Conservation (phyloP, 2,888 invertebrate species). For the Nomada ferruginata region DNA sequence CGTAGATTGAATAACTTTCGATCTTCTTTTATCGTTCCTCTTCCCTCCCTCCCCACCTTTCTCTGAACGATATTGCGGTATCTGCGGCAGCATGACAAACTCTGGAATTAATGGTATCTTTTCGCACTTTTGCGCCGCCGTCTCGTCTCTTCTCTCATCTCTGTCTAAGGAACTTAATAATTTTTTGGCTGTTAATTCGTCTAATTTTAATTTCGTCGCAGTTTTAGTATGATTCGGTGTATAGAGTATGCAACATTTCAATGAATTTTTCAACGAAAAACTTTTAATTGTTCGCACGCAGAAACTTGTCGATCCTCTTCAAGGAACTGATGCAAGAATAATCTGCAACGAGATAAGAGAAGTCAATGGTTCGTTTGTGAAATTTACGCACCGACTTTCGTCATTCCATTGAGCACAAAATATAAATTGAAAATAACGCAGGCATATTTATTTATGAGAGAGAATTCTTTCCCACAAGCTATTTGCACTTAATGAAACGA, state of each 20-base stretch:
- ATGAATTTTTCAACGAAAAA: too few species aligned
- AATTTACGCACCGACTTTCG: background rate
- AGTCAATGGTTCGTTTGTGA: background rate
- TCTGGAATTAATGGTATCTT: constrained; percentile 59
- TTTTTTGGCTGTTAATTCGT: background rate
- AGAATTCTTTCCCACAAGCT: too few species aligned
- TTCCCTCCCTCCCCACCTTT: constrained; percentile 8
- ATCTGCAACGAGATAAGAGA: background rate
- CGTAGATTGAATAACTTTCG: constrained; percentile 64
- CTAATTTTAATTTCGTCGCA: too few species aligned
- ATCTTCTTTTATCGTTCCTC: constrained; percentile 55
- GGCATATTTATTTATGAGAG: too few species aligned
- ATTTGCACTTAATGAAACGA: too few species aligned
- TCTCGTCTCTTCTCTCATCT: background rate
- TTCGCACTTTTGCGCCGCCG: constrained; percentile 40
- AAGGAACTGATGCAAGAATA: background rate
- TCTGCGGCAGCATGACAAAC: constrained; percentile 48
- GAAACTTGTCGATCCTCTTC: too few species aligned
- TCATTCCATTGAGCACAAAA: too few species aligned
- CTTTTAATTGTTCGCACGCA: too few species aligned
- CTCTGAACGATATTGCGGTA: constrained; percentile 56
- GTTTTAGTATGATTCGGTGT: too few species aligned
- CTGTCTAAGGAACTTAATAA: background rate
- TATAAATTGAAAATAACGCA: too few species aligned
- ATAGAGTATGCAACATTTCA: too few species aligned